Evolutionary conservation across 2,888 invertebrate genomes (phyloP).

Genomic region (Dynastes maya): DNA sequence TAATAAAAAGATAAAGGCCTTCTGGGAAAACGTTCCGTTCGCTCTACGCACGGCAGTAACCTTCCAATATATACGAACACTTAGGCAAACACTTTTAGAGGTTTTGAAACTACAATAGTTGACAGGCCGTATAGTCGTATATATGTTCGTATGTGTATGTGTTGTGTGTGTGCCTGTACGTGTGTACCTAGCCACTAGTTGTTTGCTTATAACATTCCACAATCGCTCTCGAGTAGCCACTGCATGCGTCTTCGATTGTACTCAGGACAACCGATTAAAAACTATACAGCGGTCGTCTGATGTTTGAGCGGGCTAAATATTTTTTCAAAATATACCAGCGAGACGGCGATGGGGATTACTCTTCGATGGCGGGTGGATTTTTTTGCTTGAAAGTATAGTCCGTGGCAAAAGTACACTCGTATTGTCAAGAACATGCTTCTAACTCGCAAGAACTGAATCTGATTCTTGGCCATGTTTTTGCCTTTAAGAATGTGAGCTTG

Average conservation of each 20-base stretch:
- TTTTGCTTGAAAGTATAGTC: slow-evolving; percentile 19
- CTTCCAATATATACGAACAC: slow-evolving; percentile 65
- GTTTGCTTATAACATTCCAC: slow-evolving; percentile 64
- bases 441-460: too few species aligned
- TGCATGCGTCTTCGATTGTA: slow-evolving; percentile 52
- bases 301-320: slow-evolving; percentile 46
- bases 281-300: slow-evolving; percentile 38
- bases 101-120: slow-evolving; percentile 66
- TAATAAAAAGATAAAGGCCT: slow-evolving; percentile 54
- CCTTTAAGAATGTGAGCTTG: too few species aligned
- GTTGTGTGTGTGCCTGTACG: slow-evolving; percentile 30
- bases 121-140: slow-evolving; percentile 57
- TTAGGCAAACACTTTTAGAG: slow-evolving; percentile 69
- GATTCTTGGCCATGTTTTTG: too few species aligned
- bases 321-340: slow-evolving; percentile 37
- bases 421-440: background rate
- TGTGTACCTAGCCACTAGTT: slow-evolving; percentile 64
- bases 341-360: slow-evolving; percentile 19
- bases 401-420: background rate
- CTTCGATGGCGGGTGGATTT: slow-evolving; percentile 16
- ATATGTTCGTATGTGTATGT: slow-evolving; percentile 1
- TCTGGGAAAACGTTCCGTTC: slow-evolving; percentile 61
- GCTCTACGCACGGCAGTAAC: slow-evolving; percentile 61
- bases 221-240: slow-evolving; percentile 58
- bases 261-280: slow-evolving; percentile 52